These are phyloP conservation scores for Hyperopisus bebe DNA, from an alignment of 2,113 vertebrate genomes.

Conservation along the genomic window DNA sequence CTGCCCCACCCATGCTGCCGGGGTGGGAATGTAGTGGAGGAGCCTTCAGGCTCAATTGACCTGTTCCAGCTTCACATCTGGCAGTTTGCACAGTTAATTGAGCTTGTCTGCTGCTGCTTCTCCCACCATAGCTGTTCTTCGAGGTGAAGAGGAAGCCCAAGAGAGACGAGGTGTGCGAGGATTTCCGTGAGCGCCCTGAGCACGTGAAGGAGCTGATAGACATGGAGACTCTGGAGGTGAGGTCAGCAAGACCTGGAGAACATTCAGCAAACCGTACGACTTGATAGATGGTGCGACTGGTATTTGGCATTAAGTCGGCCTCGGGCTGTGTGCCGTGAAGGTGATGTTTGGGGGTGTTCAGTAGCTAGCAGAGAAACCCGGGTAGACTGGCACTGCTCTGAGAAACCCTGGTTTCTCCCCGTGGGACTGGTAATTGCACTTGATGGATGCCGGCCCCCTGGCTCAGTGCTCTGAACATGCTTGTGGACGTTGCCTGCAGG, in stretches of 20 bases:
- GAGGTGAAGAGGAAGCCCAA: conserved; percentile 37
- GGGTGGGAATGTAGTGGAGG: not conserved
- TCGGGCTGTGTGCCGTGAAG: not conserved
- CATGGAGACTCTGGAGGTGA: conserved; percentile 53
- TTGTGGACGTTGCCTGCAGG: conserved; percentile 54
- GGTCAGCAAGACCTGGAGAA: not conserved
- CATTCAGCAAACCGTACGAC: not conserved
- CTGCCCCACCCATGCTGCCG: not conserved
- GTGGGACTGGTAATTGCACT: not conserved
- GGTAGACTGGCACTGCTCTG: not conserved
- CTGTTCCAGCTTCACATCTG: not conserved
- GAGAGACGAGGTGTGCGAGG: conserved; percentile 16
- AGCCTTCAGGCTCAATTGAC: not conserved
- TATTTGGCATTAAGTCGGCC: not conserved
- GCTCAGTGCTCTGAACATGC: not conserved
- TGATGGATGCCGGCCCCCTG: not conserved
- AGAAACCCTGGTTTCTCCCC: too few relatives aligned
- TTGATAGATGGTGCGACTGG: not conserved
- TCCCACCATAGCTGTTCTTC: conserved; percentile 40
- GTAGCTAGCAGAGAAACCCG: not conserved
- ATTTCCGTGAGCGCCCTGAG: conserved; percentile 46
- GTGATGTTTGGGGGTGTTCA: not conserved
- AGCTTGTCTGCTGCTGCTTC: not conserved
- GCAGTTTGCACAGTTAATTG: not conserved
- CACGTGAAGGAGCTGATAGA: conserved; percentile 57